A percentile compares a stretch with the other conserved stretches of the same genome.
Evolutionary conservation across 2,888 invertebrate species (phyloP).

Genomic region (Kuschelorhynchus macadamiae): DNA sequence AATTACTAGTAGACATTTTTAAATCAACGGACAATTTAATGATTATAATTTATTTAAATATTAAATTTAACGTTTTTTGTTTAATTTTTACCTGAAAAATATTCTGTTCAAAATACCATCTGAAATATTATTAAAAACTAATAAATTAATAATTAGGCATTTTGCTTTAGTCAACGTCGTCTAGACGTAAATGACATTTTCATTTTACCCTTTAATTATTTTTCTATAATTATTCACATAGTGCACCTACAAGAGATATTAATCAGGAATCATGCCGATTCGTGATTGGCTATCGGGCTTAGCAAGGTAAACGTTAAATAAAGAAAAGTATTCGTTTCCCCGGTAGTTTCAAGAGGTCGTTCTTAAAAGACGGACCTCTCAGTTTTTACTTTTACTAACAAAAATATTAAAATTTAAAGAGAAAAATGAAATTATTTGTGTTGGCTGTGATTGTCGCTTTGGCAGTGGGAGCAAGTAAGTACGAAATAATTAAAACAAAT

Average conservation of each 20-base stretch:
- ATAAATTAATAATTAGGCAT: too few relatives aligned
- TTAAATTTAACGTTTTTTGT: too few relatives aligned
- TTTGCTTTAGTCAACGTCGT: neutral
- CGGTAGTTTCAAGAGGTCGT: conserved; percentile 46
- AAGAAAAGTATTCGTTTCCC: conserved; percentile 39
- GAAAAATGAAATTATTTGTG: conserved; percentile 40
- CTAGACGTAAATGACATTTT: neutral
- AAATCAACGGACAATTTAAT: too few relatives aligned
- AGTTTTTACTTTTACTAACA: conserved; percentile 9
- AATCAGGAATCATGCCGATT: conserved; percentile 14
- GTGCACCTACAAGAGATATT: neutral
- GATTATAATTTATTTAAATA: too few relatives aligned
- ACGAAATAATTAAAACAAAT: too few relatives aligned
- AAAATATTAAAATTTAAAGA: conserved; percentile 16
- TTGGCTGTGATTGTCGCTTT: conserved; percentile 34
- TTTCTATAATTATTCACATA: neutral
- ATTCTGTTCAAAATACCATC: neutral
- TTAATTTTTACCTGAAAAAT: neutral
- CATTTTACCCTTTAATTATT: conserved; percentile 1
- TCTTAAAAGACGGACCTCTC: conserved; percentile 37
- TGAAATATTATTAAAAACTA: neutral
- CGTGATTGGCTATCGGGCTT: conserved; percentile 9
- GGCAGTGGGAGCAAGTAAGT: conserved; percentile 45
- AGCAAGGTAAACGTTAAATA: conserved; percentile 42
- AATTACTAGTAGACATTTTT: too few relatives aligned